Percentiles rank a stretch among this genome's conserved stretches.
phyloP scores from a whole-genome alignment of 2,113 vertebrate genomes.

The Leucoraja erinaceus region DNA sequence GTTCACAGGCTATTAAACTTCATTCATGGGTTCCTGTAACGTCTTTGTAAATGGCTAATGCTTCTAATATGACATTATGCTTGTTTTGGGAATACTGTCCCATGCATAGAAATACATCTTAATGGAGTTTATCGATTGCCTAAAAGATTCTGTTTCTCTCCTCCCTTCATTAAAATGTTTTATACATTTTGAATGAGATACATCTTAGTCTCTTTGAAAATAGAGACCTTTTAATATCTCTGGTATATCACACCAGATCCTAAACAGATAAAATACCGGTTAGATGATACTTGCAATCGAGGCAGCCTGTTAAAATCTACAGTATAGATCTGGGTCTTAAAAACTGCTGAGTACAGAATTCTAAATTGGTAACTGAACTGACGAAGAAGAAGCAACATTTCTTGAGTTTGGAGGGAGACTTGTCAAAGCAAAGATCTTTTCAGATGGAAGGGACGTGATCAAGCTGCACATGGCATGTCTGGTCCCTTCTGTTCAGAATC shows the following conservation, averaged over 20 bases:
- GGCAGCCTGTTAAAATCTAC: neutral
- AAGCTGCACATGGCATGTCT: neutral
- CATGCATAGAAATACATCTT: constrained; percentile 1
- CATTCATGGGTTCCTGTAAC: neutral
- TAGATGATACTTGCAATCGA: neutral
- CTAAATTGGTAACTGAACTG: neutral
- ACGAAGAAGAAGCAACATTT: too few relatives aligned
- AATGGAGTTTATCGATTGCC: neutral
- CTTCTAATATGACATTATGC: neutral
- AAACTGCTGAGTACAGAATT: neutral
- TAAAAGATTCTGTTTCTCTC: neutral
- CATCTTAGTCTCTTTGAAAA: neutral
- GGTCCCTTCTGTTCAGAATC: too few relatives aligned
- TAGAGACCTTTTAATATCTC: neutral
- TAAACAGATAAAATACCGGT: neutral
- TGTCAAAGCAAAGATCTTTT: neutral
- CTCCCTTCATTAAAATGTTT: neutral
- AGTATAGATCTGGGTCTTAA: neutral
- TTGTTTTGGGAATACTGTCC: constrained; percentile 19
- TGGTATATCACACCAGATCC: neutral
- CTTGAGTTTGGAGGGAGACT: neutral
- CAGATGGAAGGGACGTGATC: neutral
- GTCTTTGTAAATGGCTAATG: neutral
- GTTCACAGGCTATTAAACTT: neutral
- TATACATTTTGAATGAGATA: neutral